These are phyloP conservation scores for Drosophila prolongata DNA, from an alignment of 2,888 invertebrate genomes.

Conservation along the genomic window DNA sequence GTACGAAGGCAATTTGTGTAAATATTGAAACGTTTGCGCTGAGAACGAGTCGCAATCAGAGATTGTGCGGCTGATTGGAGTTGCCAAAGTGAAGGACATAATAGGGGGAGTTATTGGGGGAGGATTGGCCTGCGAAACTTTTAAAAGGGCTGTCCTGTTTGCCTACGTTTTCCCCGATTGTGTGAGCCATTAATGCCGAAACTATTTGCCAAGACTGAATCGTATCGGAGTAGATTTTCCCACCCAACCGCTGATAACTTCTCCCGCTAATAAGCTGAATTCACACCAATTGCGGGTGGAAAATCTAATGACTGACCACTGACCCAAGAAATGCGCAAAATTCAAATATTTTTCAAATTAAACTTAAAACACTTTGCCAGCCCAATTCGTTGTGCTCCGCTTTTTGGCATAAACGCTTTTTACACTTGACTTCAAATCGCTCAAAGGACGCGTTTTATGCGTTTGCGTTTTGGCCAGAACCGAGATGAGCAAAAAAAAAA, in stretches of 20 bases:
- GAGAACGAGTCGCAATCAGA: slow-evolving; percentile 60
- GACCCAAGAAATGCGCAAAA: slow-evolving; percentile 79
- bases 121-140: slow-evolving; percentile 2
- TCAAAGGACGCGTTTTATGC: slow-evolving; percentile 77
- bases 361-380: slow-evolving; percentile 72
- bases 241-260: slow-evolving; percentile 34
- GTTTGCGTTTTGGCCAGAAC: slow-evolving; percentile 56
- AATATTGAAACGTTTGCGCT: slow-evolving; percentile 73
- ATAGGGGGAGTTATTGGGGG: slow-evolving; percentile 8
- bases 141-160: slow-evolving; percentile 22
- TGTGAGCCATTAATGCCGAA: slow-evolving; percentile 34
- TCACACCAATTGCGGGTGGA: slow-evolving; percentile 52
- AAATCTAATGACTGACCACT: slow-evolving; percentile 49
- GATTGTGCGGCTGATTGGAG: slow-evolving; percentile 75
- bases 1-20: slow-evolving; percentile 71
- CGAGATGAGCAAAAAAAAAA: slow-evolving; percentile 20
- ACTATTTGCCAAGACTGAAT: slow-evolving; percentile 45
- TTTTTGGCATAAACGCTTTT: slow-evolving; percentile 67
- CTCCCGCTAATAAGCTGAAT: slow-evolving; percentile 32
- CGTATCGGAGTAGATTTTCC: slow-evolving; percentile 50
- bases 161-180: neutral
- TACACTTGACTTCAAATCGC: slow-evolving; percentile 81
- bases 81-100: slow-evolving; percentile 36
- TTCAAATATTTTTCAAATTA: slow-evolving; percentile 80
- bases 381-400: slow-evolving; percentile 40